These are phyloP conservation scores for Atta texana DNA, from an alignment of 1,140 invertebrate genomes.

Conservation along the genomic window DNA sequence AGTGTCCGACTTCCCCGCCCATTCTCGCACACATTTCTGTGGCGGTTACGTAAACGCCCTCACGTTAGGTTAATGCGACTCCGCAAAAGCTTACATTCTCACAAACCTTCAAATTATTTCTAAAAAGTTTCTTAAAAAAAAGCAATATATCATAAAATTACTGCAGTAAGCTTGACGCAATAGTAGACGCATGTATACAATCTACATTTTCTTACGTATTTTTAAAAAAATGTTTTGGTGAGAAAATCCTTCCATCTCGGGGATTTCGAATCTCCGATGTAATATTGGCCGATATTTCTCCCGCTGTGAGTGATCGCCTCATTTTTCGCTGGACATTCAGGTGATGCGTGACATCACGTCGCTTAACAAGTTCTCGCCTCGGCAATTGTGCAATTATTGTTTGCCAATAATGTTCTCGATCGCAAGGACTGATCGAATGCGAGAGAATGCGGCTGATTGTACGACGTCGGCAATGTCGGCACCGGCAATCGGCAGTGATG, in stretches of 20 bases:
- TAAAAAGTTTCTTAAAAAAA: background rate
- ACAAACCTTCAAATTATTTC: background rate
- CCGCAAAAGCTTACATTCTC: background rate
- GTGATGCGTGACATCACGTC: conserved; percentile 41
- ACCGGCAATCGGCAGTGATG: conserved; percentile 27
- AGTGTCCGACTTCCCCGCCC: background rate
- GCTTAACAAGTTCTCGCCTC: conserved; percentile 9
- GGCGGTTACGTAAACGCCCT: conserved; percentile 47
- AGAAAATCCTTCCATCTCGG: background rate
- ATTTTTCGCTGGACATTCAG: conserved; percentile 25
- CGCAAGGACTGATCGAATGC: background rate
- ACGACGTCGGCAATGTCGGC: conserved; percentile 18
- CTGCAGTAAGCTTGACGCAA: background rate
- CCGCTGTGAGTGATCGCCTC: background rate
- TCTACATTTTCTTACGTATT: conserved; percentile 8
- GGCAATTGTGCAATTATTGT: conserved; percentile 46
- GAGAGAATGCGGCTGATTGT: conserved; percentile 1
- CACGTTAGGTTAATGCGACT: background rate
- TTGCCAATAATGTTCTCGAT: conserved; percentile 23
- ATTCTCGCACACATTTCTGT: background rate
- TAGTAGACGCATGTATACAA: too few relatives aligned
- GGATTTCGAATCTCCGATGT: background rate
- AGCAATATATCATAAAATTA: background rate
- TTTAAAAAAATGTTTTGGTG: background rate
- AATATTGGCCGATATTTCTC: background rate